These are phyloP conservation scores for Scaptomyza tumidula DNA, from an alignment of 2,888 invertebrate genomes.

Conservation along the genomic window DNA sequence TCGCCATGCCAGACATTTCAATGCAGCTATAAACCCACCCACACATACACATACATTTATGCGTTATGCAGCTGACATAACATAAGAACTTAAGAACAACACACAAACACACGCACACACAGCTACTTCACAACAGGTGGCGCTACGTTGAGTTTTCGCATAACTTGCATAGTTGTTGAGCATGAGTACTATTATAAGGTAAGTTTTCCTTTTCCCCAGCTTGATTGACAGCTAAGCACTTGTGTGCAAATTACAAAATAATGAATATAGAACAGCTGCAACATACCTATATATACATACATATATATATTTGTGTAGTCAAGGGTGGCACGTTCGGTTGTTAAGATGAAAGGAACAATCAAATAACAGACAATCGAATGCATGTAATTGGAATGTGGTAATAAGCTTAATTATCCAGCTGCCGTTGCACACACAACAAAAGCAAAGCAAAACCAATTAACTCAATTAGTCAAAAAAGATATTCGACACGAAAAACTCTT, in stretches of 20 bases:
- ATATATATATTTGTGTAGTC: not conserved
- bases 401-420: too few species aligned
- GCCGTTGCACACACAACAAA: not conserved
- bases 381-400: not conserved
- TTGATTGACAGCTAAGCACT: not conserved
- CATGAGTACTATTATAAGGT: not conserved
- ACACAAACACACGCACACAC: not conserved
- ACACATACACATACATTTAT: not conserved
- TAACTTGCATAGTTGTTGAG: not conserved
- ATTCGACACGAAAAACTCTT: not conserved
- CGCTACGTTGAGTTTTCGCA: slow-evolving; percentile 11
- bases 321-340: not conserved
- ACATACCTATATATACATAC: not conserved
- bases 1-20: slow-evolving; percentile 23
- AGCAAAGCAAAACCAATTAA: not conserved
- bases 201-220: not conserved
- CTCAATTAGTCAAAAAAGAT: not conserved
- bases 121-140: slow-evolving; percentile 42
- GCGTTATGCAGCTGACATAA: not conserved
- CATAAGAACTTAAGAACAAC: not conserved
- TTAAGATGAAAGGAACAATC: not conserved
- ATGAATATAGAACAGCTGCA: not conserved
- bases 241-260: not conserved
- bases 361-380: not conserved
- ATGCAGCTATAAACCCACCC: slow-evolving; percentile 32